A percentile compares a stretch with the other conserved stretches of the same genome.
Evolutionary conservation across 2,113 vertebrate species (phyloP).

Genomic region (Triplophysa siluroides): DNA sequence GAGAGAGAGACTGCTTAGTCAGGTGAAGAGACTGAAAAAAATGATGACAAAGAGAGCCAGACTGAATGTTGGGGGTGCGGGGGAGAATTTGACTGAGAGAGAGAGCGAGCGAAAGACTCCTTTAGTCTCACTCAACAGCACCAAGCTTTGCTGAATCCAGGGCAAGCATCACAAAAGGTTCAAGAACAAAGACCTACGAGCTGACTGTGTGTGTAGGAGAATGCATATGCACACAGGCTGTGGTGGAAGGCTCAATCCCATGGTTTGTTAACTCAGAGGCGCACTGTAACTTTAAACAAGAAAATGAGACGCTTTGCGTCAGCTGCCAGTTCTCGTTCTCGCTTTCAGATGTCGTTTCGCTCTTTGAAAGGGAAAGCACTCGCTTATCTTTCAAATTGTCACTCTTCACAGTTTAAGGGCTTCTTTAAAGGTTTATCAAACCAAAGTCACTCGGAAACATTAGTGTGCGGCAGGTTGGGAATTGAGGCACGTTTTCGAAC

Average conservation of each 20-base stretch:
- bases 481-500: background rate
- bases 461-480: background rate
- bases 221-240: constrained; percentile 37
- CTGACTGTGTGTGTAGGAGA: constrained; percentile 63
- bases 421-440: constrained; percentile 23
- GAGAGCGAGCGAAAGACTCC: constrained; percentile 34
- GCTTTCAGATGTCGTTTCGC: constrained; percentile 53
- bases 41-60: constrained; percentile 6
- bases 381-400: constrained; percentile 32
- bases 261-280: constrained; percentile 68
- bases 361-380: constrained; percentile 28
- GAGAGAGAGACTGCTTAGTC: constrained; percentile 24
- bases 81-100: constrained; percentile 35
- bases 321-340: constrained; percentile 63
- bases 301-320: constrained; percentile 64
- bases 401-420: constrained; percentile 7
- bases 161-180: constrained; percentile 68
- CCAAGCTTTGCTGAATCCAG: constrained; percentile 70
- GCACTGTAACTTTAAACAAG: constrained; percentile 56
- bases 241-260: constrained; percentile 63
- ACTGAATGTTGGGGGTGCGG: constrained; percentile 12
- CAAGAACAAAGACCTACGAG: constrained; percentile 69
- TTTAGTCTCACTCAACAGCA: constrained; percentile 58
- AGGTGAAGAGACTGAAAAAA: background rate
- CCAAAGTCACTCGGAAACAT: constrained; percentile 15